Conservation (phyloP, 2,888 invertebrate species). For the Priocnemis perturbator region DNA sequence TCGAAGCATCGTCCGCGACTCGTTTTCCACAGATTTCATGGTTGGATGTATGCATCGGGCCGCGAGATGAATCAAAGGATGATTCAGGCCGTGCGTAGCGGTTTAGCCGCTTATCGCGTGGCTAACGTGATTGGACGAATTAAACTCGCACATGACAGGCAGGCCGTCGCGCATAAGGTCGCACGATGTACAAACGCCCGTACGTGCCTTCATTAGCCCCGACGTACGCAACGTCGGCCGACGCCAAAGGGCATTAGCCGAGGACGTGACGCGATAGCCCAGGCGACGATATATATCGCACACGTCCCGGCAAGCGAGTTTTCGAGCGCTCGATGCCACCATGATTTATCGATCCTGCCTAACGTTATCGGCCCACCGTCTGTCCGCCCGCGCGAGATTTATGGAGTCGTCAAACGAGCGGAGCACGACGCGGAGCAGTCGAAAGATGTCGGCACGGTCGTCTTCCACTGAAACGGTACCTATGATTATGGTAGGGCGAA, state of each 20-base stretch:
- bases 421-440: neutral
- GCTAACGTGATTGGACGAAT: conserved; percentile 60
- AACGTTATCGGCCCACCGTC: neutral
- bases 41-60: no score
- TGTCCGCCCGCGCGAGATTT: conserved; percentile 32
- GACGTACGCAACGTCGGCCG: conserved; percentile 36
- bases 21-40: no score
- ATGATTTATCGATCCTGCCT: conserved; percentile 42
- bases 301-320: conserved; percentile 24
- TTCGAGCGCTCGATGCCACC: conserved; percentile 25
- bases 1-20: no score
- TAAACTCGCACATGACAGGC: conserved; percentile 49
- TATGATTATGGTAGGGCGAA: neutral
- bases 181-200: conserved; percentile 48
- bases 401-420: conserved; percentile 28
- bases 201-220: conserved; percentile 57
- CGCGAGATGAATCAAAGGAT: conserved; percentile 27
- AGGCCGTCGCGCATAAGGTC: conserved; percentile 40
- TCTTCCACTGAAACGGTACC: conserved; percentile 1
- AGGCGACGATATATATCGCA: conserved; percentile 22
- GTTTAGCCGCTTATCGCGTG: conserved; percentile 55
- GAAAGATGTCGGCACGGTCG: conserved; percentile 6
- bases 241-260: conserved; percentile 55
- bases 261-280: conserved; percentile 43
- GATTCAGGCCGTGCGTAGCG: conserved; percentile 48